phyloP scores from a whole-genome alignment of 2,888 invertebrate species.

The Dioctria rufipes region DNA sequence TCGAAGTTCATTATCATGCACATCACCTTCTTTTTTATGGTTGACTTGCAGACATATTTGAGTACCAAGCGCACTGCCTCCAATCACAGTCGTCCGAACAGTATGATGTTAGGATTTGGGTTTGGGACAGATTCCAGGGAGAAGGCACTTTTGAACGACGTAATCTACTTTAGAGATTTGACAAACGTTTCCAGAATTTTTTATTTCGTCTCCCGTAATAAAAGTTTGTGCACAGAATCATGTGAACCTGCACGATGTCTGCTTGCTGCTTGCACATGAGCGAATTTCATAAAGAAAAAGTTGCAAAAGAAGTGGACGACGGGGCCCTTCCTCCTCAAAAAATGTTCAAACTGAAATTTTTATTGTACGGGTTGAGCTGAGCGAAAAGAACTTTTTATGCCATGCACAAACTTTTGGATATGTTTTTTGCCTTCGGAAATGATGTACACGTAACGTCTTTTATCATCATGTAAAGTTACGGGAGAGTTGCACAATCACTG shows the following conservation, averaged over 20 bases:
- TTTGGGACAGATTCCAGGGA: conserved; percentile 20
- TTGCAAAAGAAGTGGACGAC: conserved; percentile 32
- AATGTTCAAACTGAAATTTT: conserved; percentile 46
- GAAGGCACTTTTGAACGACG: conserved; percentile 50
- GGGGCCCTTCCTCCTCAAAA: neutral
- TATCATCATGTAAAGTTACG: conserved; percentile 36
- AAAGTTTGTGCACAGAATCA: conserved; percentile 42
- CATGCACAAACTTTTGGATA: conserved; percentile 33
- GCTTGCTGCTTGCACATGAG: conserved; percentile 40
- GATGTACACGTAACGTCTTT: conserved; percentile 17
- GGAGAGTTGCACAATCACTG: conserved; percentile 40
- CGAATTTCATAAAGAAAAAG: conserved; percentile 8
- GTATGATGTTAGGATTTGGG: conserved; percentile 25
- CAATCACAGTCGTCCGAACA: conserved; percentile 29
- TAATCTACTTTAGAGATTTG: conserved; percentile 55
- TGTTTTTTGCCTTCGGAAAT: conserved; percentile 3
- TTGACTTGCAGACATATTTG: conserved; percentile 41
- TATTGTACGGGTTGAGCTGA: conserved; percentile 42
- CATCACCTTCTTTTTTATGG: conserved; percentile 48
- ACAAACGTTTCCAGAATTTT: conserved; percentile 53
- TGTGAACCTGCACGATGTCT: conserved; percentile 34
- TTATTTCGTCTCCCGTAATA: conserved; percentile 47
- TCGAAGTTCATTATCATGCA: conserved; percentile 42
- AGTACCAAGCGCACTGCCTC: neutral
- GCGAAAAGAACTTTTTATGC: conserved; percentile 35